Evolutionary conservation across 64 coral and sea anemone genomes (phyloP).

Genomic region (Anthopleura sola): DNA sequence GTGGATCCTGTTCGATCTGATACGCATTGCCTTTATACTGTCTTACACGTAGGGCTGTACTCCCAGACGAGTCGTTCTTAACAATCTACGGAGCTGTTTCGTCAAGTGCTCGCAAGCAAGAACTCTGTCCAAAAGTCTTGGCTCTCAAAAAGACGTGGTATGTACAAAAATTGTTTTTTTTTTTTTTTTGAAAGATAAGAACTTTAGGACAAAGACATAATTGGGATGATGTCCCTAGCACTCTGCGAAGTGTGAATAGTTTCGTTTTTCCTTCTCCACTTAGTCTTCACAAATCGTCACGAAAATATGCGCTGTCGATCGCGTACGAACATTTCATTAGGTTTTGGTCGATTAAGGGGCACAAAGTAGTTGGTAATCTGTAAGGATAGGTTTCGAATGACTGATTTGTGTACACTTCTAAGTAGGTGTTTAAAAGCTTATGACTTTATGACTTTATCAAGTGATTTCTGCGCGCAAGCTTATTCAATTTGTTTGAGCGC

Average conservation of each 20-base stretch:
- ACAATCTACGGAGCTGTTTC: background rate
- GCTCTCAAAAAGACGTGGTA: background rate
- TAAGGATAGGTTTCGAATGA: background rate
- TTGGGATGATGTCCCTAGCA: background rate
- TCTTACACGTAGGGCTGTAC: background rate
- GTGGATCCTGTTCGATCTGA: conserved; percentile 14
- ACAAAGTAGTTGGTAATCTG: background rate
- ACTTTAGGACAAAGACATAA: background rate
- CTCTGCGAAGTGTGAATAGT: background rate
- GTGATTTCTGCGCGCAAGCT: background rate
- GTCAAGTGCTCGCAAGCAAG: background rate
- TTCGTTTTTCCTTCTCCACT: background rate
- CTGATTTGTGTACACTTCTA: background rate
- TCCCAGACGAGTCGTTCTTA: background rate
- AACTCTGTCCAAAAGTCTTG: background rate
- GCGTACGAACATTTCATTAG: background rate
- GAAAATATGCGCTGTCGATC: background rate
- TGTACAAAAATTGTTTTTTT: background rate
- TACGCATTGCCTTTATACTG: background rate
- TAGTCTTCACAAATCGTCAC: background rate
- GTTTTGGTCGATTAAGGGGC: background rate
- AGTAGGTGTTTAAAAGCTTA: conserved; percentile 9
- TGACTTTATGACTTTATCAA: conserved; percentile 9
- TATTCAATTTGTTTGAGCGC: background rate
- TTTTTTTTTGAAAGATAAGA: background rate